These are phyloP conservation scores for Syngnathus floridae DNA, from an alignment of 2,113 vertebrate genomes.

Conservation along the genomic window DNA sequence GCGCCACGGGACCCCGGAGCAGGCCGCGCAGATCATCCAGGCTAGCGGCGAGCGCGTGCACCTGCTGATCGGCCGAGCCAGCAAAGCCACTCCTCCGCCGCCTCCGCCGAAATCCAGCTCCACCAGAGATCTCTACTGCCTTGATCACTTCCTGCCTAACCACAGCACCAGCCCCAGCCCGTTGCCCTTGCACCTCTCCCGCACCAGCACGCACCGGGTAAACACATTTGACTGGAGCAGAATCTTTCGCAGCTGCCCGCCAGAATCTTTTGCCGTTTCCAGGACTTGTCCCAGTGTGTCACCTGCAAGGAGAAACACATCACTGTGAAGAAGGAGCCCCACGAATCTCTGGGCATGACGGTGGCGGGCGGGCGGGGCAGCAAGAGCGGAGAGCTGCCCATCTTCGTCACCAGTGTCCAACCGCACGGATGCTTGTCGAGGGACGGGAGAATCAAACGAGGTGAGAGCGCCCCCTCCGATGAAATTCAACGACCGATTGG, in stretches of 20 bases:
- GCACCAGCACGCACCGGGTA: slow-evolving; percentile 71
- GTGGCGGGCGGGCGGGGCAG: slow-evolving; percentile 94
- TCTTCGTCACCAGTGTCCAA: slow-evolving; percentile 96
- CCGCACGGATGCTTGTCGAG: slow-evolving; percentile 91
- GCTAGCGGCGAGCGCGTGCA: slow-evolving; percentile 93
- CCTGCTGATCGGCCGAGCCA: slow-evolving; percentile 80
- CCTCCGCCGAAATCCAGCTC: slow-evolving; percentile 71
- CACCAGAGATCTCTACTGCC: slow-evolving; percentile 77
- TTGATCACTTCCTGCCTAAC: slow-evolving; percentile 78
- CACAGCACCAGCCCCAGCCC: slow-evolving; percentile 77
- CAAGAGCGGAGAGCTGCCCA: slow-evolving; percentile 93
- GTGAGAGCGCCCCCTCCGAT: slow-evolving; percentile 52
- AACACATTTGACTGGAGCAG: slow-evolving; percentile 16
- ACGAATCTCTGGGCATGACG: slow-evolving; percentile 95
- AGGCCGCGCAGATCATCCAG: slow-evolving; percentile 96
- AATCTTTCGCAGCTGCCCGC: too few relatives aligned
- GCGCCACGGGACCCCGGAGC: slow-evolving; percentile 89
- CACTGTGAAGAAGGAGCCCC: slow-evolving; percentile 92
- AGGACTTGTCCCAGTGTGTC: slow-evolving; percentile 95
- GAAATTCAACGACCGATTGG: too few relatives aligned
- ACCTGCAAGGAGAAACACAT: slow-evolving; percentile 96
- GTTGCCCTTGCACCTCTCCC: slow-evolving; percentile 62
- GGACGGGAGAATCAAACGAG: slow-evolving; percentile 92
- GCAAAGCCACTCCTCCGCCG: slow-evolving; percentile 76
- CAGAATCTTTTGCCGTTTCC: neutral